Percentiles rank a stretch among this genome's conserved stretches.
These are phyloP conservation scores for Drosophila obscura DNA, from an alignment of 1,140 invertebrate genomes.

Conservation along the genomic window DNA sequence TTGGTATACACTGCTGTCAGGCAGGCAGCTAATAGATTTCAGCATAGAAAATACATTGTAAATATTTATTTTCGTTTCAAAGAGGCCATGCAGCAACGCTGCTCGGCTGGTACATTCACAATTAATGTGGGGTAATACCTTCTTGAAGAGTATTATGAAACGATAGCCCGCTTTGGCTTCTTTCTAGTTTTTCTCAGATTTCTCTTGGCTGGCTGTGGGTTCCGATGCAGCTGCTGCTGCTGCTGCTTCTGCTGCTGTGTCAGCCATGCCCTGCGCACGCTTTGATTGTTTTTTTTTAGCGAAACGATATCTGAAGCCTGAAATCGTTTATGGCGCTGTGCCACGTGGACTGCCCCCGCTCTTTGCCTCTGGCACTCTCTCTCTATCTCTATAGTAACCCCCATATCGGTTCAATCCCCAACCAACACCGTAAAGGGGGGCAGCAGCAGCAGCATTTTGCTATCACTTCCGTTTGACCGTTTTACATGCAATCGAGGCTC, in stretches of 20 bases:
- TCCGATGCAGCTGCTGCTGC: conserved; percentile 12
- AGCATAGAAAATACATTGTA: too few species aligned
- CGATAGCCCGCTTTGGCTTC: neutral
- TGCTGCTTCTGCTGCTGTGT: conserved; percentile 31
- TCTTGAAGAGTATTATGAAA: too few species aligned
- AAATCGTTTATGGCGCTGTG: conserved; percentile 32
- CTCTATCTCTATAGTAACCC: conserved; percentile 3
- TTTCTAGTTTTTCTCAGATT: conserved; percentile 15
- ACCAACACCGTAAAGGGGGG: neutral
- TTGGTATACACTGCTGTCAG: too few species aligned
- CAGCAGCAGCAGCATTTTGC: conserved; percentile 33
- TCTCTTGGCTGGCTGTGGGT: conserved; percentile 8
- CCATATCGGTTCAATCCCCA: too few species aligned
- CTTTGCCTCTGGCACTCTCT: neutral
- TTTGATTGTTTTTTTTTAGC: conserved; percentile 57
- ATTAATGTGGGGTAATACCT: neutral
- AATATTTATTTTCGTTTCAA: too few species aligned
- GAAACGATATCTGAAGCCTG: conserved; percentile 49
- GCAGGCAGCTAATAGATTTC: too few species aligned
- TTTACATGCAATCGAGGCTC: conserved; percentile 56
- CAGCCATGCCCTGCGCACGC: conserved; percentile 32
- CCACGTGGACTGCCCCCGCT: conserved; percentile 22
- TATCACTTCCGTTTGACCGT: conserved; percentile 68
- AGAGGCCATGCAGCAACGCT: too few species aligned
- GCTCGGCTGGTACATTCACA: neutral